Evolutionary conservation across 2,113 vertebrate genomes (phyloP), one percentile per base, ranked within the genome.

Genomic region (Tachycineta bicolor): DNA sequence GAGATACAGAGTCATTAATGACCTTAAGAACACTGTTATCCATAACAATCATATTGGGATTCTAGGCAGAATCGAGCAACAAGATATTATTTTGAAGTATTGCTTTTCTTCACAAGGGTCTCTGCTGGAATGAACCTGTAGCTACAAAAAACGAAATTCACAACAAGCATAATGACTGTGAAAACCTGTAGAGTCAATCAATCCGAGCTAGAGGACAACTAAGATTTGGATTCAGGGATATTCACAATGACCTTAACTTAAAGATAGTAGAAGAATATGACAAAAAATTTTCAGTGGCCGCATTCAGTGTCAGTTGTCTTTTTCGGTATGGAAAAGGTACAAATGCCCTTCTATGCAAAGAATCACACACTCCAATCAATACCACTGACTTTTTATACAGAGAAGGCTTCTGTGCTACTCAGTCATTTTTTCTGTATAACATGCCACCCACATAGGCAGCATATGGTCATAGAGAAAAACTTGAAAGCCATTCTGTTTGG

Each of bases 21-120:
- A 87, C 82, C 89, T 92, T 83, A 88, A 93, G 87, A 87, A 89
- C 74, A 88, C 56, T 34, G n/a, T 95, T 95, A 89, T 81, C 79
- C 60, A 29, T 96, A 94, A 96, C 86, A 85, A 83, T 82, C 68
- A 60, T 73, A 34, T 70, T 92, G 90, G 50, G 81, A 95, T 91
- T 96, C 87, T 62, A 10, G 83, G 73, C 83, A 95, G 53, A 92
- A 83, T 58, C 1, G 0, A 93, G 80, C 47, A 91, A 85, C 63
- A 50, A 92, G 77, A 77, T 63, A 77, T 90, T 78, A 82, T 87
- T 91, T 89, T 89, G 71, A 97, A 90, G 47, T 47, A 85, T 88
- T 91, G 62, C 47, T 94, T 81, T 90, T 83, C 85, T 89, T 91
- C 63, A 52, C 67, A 55, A 91, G 49, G n/a, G 34, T 69, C 46